Percentiles rank a stretch among this genome's conserved stretches.
Evolutionary conservation across 2,888 invertebrate genomes (phyloP).

Genomic region (Rhagium mordax): DNA sequence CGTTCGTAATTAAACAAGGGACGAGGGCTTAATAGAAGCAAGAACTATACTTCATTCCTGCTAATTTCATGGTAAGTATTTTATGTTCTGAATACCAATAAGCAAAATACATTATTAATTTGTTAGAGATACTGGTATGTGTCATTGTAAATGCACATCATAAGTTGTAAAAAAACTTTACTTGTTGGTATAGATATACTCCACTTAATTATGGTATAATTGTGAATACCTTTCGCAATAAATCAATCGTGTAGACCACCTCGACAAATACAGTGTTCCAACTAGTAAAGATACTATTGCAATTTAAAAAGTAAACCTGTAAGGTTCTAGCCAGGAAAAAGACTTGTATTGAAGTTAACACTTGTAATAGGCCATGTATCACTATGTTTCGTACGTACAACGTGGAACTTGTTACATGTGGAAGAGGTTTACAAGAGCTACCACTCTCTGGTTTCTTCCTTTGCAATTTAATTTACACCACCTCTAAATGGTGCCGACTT

Average conservation of each 20-base stretch:
- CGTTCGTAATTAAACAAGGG: conserved; percentile 11
- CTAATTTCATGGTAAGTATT: conserved; percentile 34
- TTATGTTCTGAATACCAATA: conserved; percentile 38
- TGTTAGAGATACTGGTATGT: conserved; percentile 43
- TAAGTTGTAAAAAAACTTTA: conserved; percentile 33
- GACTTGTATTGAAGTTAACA: conserved; percentile 49
- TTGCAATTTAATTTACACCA: background rate
- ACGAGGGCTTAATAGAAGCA: conserved; percentile 10
- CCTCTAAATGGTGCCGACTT: background rate
- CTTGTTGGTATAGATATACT: conserved; percentile 25
- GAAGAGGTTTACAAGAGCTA: background rate
- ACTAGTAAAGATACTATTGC: conserved; percentile 32
- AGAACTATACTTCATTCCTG: conserved; percentile 34
- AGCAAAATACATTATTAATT: conserved; percentile 48
- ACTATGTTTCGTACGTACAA: conserved; percentile 14
- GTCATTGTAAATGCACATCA: conserved; percentile 51
- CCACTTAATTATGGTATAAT: conserved; percentile 57
- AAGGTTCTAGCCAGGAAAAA: conserved; percentile 45
- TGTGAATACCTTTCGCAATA: conserved; percentile 54
- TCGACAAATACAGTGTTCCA: conserved; percentile 46
- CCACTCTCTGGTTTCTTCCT: background rate
- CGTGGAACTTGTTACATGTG: conserved; percentile 9
- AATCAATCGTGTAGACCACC: conserved; percentile 57
- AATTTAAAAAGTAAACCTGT: conserved; percentile 46
- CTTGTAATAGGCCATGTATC: conserved; percentile 42